Conservation (phyloP, 2,113 vertebrate species). For the Pteruthius melanotis region DNA sequence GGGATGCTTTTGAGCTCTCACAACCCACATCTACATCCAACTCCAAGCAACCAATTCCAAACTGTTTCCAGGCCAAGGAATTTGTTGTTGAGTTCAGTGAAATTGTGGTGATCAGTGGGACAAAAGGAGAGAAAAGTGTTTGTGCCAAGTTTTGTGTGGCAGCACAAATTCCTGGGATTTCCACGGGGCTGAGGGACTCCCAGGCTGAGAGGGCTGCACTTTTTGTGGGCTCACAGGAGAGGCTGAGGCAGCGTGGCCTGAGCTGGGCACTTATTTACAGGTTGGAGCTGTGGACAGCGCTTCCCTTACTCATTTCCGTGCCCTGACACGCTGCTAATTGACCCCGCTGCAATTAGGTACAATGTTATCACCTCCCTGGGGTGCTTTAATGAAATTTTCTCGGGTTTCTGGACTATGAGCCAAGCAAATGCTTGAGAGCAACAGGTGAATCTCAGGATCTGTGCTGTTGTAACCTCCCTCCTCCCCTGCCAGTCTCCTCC, state of each 20-base stretch:
- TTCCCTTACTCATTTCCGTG: constrained; percentile 19
- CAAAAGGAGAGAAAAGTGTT: background rate
- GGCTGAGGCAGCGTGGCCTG: background rate
- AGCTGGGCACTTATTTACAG: background rate
- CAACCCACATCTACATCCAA: rapidly evolving
- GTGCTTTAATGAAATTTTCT: background rate
- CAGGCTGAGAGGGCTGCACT: background rate
- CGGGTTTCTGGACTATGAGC: background rate
- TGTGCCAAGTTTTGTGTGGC: background rate
- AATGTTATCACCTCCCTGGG: background rate
- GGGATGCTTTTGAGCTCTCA: background rate
- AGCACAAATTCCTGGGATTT: background rate
- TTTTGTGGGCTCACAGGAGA: background rate
- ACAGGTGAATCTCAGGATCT: constrained; percentile 23
- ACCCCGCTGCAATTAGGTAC: background rate
- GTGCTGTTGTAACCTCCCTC: constrained; percentile 15
- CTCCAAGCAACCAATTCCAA: background rate
- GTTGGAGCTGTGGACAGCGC: background rate
- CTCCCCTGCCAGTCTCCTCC: background rate
- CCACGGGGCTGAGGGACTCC: background rate
- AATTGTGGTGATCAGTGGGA: background rate
- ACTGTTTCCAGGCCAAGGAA: background rate
- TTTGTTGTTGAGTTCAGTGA: background rate
- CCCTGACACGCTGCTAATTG: background rate
- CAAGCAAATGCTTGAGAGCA: background rate